Base-by-base conservation (phyloP, 2,888 invertebrate genomes). In the Ischnura elegans region DNA sequence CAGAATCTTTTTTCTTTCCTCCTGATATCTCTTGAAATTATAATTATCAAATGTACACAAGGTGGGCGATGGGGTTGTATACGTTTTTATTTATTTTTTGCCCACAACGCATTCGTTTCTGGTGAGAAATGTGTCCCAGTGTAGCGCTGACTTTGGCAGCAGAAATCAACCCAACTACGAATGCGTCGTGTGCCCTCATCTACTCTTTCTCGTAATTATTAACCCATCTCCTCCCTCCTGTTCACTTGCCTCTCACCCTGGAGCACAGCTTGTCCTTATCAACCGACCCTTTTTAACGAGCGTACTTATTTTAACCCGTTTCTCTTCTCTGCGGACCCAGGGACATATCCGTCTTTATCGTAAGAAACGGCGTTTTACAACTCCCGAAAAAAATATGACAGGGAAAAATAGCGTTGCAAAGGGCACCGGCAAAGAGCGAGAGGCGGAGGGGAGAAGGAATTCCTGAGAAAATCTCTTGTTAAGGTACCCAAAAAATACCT, bases 261-360 rank as follows among this genome's bases (percentile, higher is more conserved):
- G n/a, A 76, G 76, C 76, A 16, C 76, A 76, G n/a, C 76, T 76
- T 76, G 76, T 76, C 76, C 76, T 76, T 76, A 76, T 76, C 76
- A 76, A 76, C 76, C 76, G 36, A 76, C 76, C 76, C 76, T 76
- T 76, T 76, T 76, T 76, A 76, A 76, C 76, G 76, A 76, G 76
- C 76, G 76, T 36, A 76, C 76, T 76, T 76, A 76, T 76, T 76
- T 76, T 76, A 36, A n/a, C 76, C 10, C 76, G n/a, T 76, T 76
- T 76, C 36, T 76, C 29, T 66, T 36, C 76, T 76, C 36, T 36
- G 13, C 36, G 36, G 76, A 76, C 76, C 36, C 29, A 36, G 76
- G 76, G 76, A 76, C 76, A 76, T 76, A 66, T 76, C 76, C 76
- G 29, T 76, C 76, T 76, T 76, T 76, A 76, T 76, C 76, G 36